Conservation (phyloP, 2,797 vertebrate genomes). For the Syndactyla subalaris region DNA sequence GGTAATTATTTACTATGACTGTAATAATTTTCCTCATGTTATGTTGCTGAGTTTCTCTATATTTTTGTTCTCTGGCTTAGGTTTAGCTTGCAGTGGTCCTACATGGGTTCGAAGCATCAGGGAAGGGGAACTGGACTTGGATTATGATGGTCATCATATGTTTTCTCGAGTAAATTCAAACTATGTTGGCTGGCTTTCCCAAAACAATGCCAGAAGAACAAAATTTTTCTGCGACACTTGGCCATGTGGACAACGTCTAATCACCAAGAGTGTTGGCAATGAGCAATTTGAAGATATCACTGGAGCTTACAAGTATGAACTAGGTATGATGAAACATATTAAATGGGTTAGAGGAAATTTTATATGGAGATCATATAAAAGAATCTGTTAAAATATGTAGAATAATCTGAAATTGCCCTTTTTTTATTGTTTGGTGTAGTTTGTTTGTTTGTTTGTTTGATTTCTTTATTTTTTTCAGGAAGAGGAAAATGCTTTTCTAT, state of each 20-base stretch:
- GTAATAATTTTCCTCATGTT: not conserved
- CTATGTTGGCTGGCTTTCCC: conserved; percentile 59
- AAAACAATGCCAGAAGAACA: conserved; percentile 36
- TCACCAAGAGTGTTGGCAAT: conserved; percentile 59
- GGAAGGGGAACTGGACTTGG: conserved; percentile 68
- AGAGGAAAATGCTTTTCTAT: not conserved
- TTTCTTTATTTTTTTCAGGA: not conserved
- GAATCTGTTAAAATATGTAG: not conserved
- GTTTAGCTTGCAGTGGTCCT: conserved; percentile 61
- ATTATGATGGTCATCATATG: conserved; percentile 64
- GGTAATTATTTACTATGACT: conserved; percentile 50
- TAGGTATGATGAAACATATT: conserved; percentile 45
- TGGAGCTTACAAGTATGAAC: conserved; percentile 65
- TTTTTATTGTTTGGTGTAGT: not conserved
- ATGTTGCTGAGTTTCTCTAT: not conserved
- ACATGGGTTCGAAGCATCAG: conserved; percentile 70
- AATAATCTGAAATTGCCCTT: not conserved
- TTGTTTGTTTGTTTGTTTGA: no score
- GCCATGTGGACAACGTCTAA: conserved; percentile 59
- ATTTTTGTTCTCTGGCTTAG: conserved; percentile 3
- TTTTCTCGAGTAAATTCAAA: conserved; percentile 64
- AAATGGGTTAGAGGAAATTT: not conserved
- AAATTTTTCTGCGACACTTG: conserved; percentile 55
- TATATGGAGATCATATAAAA: not conserved
- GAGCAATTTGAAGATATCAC: conserved; percentile 66